phyloP scores from a whole-genome alignment of 2,888 invertebrate species.

The Eutolmus rufibarbis region DNA sequence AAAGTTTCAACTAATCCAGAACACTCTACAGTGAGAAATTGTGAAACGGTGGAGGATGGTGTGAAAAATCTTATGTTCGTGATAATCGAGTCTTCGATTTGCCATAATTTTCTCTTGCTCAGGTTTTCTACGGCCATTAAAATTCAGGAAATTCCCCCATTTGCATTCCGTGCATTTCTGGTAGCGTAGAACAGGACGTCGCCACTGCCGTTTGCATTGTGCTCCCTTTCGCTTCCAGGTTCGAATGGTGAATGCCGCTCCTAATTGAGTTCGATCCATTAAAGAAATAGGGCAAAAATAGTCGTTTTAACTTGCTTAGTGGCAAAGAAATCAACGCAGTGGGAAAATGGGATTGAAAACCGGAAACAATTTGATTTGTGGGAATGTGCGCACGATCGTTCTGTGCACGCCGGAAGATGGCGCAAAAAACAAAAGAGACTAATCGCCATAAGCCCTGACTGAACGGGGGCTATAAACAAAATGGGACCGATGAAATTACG shows the following conservation, averaged over 20 bases:
- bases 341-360: background rate
- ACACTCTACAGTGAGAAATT: background rate
- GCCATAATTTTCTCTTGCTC: constrained; percentile 1
- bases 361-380: background rate
- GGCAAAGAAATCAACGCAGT: background rate
- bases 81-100: constrained; percentile 7
- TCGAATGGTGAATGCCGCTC: background rate
- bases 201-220: background rate
- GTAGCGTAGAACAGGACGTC: background rate
- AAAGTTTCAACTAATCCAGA: background rate
- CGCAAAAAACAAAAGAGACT: background rate
- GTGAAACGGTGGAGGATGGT: background rate
- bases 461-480: background rate
- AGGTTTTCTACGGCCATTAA: background rate
- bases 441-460: background rate
- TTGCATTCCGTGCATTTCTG: background rate
- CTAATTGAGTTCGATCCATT: constrained; percentile 16
- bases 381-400: background rate
- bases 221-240: background rate
- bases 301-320: background rate
- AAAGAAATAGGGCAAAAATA: background rate
- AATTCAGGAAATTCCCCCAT: background rate
- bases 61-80: background rate
- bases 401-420: background rate
- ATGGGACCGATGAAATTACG: background rate